Evolutionary conservation across 2,113 vertebrate species (phyloP).

Genomic region (Oryzias woworae): DNA sequence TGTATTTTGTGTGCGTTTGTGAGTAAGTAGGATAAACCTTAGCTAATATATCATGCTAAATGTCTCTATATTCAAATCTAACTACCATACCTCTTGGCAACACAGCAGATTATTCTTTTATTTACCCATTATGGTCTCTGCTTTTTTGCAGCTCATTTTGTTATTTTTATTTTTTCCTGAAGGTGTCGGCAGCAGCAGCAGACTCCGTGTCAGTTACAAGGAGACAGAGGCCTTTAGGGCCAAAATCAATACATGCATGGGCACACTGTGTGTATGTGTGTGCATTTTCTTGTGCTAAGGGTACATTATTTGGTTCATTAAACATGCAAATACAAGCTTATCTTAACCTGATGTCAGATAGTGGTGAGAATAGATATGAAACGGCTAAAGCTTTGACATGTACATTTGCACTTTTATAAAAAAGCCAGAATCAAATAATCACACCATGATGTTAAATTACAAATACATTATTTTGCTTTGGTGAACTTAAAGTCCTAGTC

Average conservation of each 20-base stretch:
- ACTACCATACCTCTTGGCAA: background rate
- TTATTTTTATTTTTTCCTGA: slow-evolving; percentile 47
- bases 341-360: slow-evolving; percentile 82
- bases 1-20: no score
- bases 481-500: no score
- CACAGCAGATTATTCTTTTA: background rate
- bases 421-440: no score
- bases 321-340: slow-evolving; percentile 84
- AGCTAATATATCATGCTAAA: no score
- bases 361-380: slow-evolving; percentile 78
- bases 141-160: slow-evolving; percentile 12
- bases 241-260: slow-evolving; percentile 21
- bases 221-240: slow-evolving; percentile 54
- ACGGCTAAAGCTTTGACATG: slow-evolving; percentile 27
- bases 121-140: background rate
- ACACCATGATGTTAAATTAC: no score
- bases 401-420: no score
- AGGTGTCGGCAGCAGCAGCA: slow-evolving; percentile 63
- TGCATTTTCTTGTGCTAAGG: slow-evolving; percentile 51
- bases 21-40: no score
- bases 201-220: slow-evolving; percentile 59
- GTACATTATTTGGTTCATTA: slow-evolving; percentile 77
- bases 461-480: no score
- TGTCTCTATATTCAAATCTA: no score
- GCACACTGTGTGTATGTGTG: slow-evolving; percentile 33